Base-by-base conservation (phyloP, 2,797 vertebrate species). In the Melanotaenia boesemani region DNA sequence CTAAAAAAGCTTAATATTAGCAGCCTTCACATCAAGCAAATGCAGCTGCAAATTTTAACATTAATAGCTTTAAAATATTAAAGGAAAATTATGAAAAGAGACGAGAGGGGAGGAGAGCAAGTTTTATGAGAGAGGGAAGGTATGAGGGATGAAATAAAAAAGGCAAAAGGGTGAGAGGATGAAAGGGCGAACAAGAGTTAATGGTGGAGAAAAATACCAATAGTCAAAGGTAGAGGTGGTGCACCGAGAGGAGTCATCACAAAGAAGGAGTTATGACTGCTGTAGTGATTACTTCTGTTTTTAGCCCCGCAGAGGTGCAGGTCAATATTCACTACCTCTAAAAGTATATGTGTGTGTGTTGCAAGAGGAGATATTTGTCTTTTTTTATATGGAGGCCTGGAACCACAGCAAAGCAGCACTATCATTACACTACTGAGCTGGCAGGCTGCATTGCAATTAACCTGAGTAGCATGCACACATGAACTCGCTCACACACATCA, bases 211-310 rank as follows among this genome's bases (percentile, higher is more conserved):
- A 87, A 88, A 88, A 88, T 84, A 84, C 76, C 80, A 79, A 80
- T 69, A 79, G 86, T 83, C 65, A 68, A 77, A 85, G 79, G 67
- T 70, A 80, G 67, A 74, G 68, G 72, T 63, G 66, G 70, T 70
- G 61, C 58, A 70, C 76, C 85, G 85, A 86, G 85, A 72, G 61
- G 81, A 82, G 83, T 86, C 73, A 58, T 79, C 83, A 82, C 80
- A 89, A 87, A 88, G 81, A 72, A 91, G 84, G 85, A 93, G 86
- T 88, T 90, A 93, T 92, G 88, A 91, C 86, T 77, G 71, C 70
- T 71, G 88, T 85, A 83, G 86, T 86, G 92, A 94, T 94, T 91
- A 88, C 84, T 90, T 94, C 91, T 91, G 93, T 94, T 94, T 94
- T 94, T 94, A 90, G 87, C 90, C 78, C 81, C 28, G 70, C 77